Percentiles rank a stretch among this genome's conserved stretches.
Evolutionary conservation across 1,140 invertebrate genomes (phyloP).

Genomic region (Drosophila tropicalis): DNA sequence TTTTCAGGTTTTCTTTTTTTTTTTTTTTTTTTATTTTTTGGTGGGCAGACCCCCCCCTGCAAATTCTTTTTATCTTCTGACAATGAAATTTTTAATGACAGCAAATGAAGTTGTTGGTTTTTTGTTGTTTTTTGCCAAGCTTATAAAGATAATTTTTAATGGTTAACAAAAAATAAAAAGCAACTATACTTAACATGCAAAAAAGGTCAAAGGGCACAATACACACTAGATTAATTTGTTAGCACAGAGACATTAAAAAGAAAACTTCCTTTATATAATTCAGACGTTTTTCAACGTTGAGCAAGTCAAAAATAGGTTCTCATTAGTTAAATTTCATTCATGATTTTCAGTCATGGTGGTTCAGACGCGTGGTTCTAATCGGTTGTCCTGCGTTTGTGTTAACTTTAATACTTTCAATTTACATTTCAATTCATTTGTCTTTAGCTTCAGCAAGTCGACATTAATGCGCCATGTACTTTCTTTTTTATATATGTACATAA

Average conservation of each 20-base stretch:
- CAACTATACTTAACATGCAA: not conserved
- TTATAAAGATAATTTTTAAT: constrained; percentile 9
- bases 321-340: too few relatives aligned
- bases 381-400: not conserved
- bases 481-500: not conserved
- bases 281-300: too few relatives aligned
- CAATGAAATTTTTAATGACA: constrained; percentile 9
- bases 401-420: not conserved
- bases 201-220: not conserved
- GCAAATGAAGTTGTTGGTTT: not conserved
- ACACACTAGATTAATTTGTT: too few relatives aligned
- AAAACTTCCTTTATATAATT: too few relatives aligned
- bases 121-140: not conserved
- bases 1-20: not conserved
- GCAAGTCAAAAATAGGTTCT: too few relatives aligned
- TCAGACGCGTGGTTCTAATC: too few relatives aligned
- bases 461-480: constrained; percentile 1
- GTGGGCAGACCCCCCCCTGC: too few relatives aligned
- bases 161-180: not conserved
- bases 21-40: not conserved
- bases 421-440: not conserved
- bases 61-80: not conserved
- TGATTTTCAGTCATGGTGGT: too few relatives aligned
- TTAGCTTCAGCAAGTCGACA: not conserved
- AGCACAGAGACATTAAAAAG: too few relatives aligned